Conservation (phyloP, 2,797 vertebrate genomes). For the Masticophis lateralis region DNA sequence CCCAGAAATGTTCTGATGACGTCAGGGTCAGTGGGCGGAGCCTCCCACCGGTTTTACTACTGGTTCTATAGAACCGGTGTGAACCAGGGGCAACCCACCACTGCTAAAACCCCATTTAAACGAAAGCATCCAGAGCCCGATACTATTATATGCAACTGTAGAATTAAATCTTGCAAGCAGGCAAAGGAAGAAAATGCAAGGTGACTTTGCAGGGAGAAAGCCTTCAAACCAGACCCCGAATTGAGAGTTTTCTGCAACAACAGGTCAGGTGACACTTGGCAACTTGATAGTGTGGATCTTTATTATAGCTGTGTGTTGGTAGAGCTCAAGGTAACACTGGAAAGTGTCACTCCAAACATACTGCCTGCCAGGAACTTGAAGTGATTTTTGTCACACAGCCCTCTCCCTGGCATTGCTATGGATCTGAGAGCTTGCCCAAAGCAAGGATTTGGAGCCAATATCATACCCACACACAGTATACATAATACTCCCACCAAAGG, state of each 20-base stretch:
- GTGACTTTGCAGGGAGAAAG: background rate
- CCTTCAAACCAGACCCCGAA: background rate
- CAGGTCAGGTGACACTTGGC: background rate
- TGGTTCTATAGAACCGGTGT: too few species aligned
- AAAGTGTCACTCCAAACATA: background rate
- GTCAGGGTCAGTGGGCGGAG: too few species aligned
- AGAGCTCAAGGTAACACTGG: background rate
- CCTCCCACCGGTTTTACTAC: too few species aligned
- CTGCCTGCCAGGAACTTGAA: background rate
- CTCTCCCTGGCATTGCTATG: background rate
- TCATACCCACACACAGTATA: background rate
- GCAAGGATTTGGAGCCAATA: background rate
- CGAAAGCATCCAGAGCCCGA: background rate
- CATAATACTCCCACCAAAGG: background rate
- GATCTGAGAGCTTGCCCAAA: background rate
- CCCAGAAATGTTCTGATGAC: background rate
- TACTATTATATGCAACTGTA: background rate
- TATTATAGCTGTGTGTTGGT: conserved; percentile 7
- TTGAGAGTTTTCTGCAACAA: conserved; percentile 24
- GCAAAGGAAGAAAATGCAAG: conserved; percentile 21
- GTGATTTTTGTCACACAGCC: background rate
- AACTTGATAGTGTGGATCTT: conserved; percentile 12
- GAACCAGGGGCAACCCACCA: too few species aligned
- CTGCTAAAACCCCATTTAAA: background rate
- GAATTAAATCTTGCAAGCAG: background rate